phyloP scores from a whole-genome alignment of 2,888 invertebrate species.

The Andrena praecox region DNA sequence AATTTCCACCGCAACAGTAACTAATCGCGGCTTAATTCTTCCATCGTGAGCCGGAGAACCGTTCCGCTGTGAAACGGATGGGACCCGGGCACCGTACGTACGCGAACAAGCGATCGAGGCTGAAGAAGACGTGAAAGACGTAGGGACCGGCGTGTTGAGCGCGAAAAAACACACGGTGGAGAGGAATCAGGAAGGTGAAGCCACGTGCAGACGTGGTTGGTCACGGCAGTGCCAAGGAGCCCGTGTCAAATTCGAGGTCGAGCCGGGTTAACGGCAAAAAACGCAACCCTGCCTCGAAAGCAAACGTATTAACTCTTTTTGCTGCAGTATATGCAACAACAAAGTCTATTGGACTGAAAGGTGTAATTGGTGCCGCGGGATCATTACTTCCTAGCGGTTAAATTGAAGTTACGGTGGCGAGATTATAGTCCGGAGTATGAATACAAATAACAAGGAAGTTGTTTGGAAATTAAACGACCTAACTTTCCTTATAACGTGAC shows the following conservation, averaged over 20 bases:
- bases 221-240: conserved; percentile 7
- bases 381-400: conserved; percentile 42
- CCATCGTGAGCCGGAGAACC: conserved; percentile 21
- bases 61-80: conserved; percentile 23
- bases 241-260: conserved; percentile 21
- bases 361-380: conserved; percentile 53
- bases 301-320: conserved; percentile 10
- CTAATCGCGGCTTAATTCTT: conserved; percentile 57
- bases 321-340: conserved; percentile 30
- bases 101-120: background rate
- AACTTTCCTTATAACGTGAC: too few relatives aligned
- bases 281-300: conserved; percentile 27
- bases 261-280: background rate
- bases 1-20: conserved; percentile 59
- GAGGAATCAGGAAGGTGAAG: background rate
- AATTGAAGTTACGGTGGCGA: conserved; percentile 10
- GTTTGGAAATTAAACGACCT: background rate
- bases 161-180: background rate
- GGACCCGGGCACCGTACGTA: background rate
- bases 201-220: conserved; percentile 7
- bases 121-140: background rate
- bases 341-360: conserved; percentile 42
- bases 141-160: background rate
- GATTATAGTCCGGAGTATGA: conserved; percentile 44
- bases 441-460: conserved; percentile 21